A percentile compares a stretch with the other conserved stretches of the same genome.
phyloP scores from a whole-genome alignment of 2,113 vertebrate species.

The Leucosticte australis region DNA sequence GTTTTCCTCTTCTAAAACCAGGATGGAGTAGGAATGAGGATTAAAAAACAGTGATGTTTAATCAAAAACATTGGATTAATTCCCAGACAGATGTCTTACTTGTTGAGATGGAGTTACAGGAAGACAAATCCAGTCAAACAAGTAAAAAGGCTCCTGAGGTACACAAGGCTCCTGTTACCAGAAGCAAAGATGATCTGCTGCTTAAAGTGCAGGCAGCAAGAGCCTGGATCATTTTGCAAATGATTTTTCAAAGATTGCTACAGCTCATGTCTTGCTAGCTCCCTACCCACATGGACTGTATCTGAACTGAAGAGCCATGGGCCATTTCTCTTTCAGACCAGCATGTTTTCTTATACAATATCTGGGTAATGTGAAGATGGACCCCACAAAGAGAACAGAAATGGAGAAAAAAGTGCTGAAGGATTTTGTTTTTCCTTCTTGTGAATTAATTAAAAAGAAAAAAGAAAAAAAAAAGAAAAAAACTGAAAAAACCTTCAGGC shows the following conservation, averaged over 20 bases:
- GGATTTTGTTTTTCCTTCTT: background rate
- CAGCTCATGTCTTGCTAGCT: background rate
- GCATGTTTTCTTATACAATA: accelerated
- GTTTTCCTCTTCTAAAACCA: background rate
- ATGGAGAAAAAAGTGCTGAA: background rate
- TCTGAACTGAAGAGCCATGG: background rate
- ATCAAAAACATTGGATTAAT: background rate
- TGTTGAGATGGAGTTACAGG: background rate
- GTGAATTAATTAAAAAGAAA: background rate
- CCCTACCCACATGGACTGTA: accelerated
- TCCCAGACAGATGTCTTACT: background rate
- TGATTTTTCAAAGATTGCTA: background rate
- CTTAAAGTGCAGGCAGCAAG: background rate
- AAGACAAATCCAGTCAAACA: background rate
- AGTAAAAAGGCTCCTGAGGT: background rate
- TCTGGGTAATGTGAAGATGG: background rate
- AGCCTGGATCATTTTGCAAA: background rate
- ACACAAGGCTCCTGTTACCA: background rate
- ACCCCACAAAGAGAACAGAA: accelerated
- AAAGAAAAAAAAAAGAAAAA: background rate
- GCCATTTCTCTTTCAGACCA: background rate
- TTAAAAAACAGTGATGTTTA: background rate
- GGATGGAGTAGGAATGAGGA: background rate
- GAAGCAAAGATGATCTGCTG: background rate
- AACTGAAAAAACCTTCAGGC: background rate